Percentiles rank a stretch among this genome's conserved stretches.
Conservation (phyloP, 2,113 vertebrate genomes). For the Salminus brasiliensis region DNA sequence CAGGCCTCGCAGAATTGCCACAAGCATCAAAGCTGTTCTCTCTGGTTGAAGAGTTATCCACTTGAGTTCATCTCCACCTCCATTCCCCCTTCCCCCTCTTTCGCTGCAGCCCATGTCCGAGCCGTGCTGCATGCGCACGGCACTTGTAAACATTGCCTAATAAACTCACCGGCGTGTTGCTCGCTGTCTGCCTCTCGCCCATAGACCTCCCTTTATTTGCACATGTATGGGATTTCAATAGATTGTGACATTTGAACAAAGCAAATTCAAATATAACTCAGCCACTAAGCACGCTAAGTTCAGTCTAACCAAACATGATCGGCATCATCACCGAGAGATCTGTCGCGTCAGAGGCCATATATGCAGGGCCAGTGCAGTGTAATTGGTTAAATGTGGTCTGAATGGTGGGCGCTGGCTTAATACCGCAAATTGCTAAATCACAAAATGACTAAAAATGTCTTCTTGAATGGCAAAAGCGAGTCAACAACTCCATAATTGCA, state of each 20-base stretch:
- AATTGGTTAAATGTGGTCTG: background rate
- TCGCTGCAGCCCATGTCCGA: constrained; percentile 37
- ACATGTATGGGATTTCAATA: constrained; percentile 33
- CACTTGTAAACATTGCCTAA: constrained; percentile 45
- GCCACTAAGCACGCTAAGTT: constrained; percentile 24
- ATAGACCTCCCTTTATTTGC: constrained; percentile 36
- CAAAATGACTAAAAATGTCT: background rate
- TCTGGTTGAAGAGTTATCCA: constrained; percentile 57
- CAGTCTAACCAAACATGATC: constrained; percentile 24
- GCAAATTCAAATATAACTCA: constrained; percentile 21
- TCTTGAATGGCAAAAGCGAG: background rate
- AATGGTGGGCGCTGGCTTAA: background rate
- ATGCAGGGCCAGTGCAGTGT: background rate
- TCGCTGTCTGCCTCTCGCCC: background rate
- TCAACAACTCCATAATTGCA: background rate
- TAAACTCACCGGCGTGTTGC: constrained; percentile 26
- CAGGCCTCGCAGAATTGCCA: constrained; percentile 40
- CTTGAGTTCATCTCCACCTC: constrained; percentile 53
- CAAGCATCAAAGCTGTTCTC: constrained; percentile 59
- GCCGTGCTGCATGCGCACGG: background rate
- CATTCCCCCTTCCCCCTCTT: constrained; percentile 27
- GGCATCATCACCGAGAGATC: constrained; percentile 6
- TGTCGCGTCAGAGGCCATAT: background rate
- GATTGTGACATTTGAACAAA: constrained; percentile 32
- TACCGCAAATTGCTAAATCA: background rate